phyloP scores from a whole-genome alignment of 2,113 vertebrate genomes.

The Osmerus mordax region DNA sequence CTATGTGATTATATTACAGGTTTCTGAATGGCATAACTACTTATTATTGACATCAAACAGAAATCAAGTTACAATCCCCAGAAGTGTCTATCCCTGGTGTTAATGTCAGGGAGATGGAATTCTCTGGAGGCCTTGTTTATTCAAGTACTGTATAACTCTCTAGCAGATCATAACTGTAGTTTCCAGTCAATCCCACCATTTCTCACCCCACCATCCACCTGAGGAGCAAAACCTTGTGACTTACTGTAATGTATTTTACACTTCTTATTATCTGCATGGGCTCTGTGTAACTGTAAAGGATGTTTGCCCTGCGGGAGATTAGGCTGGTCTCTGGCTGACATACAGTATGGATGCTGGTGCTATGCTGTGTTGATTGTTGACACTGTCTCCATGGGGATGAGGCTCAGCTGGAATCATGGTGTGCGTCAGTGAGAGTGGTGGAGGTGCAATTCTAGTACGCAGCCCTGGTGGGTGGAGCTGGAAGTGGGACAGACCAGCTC shows the following conservation, averaged over 20 bases:
- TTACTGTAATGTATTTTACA: neutral
- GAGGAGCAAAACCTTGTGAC: neutral
- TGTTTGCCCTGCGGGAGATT: neutral
- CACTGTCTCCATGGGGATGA: constrained; percentile 30
- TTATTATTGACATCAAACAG: constrained; percentile 8
- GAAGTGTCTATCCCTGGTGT: neutral
- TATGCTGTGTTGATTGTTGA: constrained; percentile 27
- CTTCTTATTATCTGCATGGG: too few relatives aligned
- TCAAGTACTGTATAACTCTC: neutral
- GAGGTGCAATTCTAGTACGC: neutral
- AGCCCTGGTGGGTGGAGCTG: neutral
- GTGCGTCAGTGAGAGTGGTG: constrained; percentile 9
- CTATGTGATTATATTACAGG: neutral
- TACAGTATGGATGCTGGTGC: neutral
- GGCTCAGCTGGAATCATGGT: constrained; percentile 13
- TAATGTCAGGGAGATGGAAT: constrained; percentile 10
- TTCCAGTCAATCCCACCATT: neutral
- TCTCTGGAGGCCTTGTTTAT: neutral
- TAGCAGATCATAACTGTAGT: neutral
- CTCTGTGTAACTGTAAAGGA: neutral
- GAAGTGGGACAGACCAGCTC: neutral
- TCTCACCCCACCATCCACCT: neutral
- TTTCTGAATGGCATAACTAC: neutral
- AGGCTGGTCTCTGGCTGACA: neutral
- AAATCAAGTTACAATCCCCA: neutral